Evolutionary conservation across 2,113 vertebrate species (phyloP).

Genomic region (Marmota monax): DNA sequence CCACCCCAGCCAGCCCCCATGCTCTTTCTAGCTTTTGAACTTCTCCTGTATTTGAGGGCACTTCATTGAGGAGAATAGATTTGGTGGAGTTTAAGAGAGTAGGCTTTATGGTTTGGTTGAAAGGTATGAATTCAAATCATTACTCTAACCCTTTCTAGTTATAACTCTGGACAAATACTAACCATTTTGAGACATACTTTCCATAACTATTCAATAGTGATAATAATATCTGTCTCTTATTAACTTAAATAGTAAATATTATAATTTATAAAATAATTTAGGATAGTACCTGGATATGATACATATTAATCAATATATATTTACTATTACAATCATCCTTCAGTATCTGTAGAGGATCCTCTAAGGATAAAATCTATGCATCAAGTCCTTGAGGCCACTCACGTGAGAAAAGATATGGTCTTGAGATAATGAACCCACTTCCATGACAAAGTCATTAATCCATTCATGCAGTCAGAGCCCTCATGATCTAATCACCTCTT

Average conservation of each 20-base stretch:
- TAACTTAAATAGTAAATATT: not conserved
- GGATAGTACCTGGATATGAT: not conserved
- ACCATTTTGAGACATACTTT: not conserved
- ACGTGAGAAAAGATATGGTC: too few species aligned
- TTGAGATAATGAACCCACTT: not conserved
- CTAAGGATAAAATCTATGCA: not conserved
- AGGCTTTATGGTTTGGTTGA: not conserved
- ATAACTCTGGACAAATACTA: not conserved
- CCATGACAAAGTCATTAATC: not conserved
- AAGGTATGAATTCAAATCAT: not conserved
- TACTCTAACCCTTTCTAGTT: not conserved
- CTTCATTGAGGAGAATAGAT: not conserved
- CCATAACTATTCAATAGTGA: not conserved
- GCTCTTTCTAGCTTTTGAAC: not conserved
- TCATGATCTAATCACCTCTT: not conserved
- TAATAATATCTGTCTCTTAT: not conserved
- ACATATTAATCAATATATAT: not conserved
- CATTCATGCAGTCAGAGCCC: not conserved
- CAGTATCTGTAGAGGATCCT: not conserved
- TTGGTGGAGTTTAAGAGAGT: not conserved
- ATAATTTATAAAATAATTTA: not conserved
- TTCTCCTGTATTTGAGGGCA: not conserved
- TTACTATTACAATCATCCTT: not conserved
- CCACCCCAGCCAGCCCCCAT: too few species aligned
- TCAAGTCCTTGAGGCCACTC: not conserved